Evolutionary conservation across 2,113 vertebrate species (phyloP).

Genomic region (Trichechus manatus): DNA sequence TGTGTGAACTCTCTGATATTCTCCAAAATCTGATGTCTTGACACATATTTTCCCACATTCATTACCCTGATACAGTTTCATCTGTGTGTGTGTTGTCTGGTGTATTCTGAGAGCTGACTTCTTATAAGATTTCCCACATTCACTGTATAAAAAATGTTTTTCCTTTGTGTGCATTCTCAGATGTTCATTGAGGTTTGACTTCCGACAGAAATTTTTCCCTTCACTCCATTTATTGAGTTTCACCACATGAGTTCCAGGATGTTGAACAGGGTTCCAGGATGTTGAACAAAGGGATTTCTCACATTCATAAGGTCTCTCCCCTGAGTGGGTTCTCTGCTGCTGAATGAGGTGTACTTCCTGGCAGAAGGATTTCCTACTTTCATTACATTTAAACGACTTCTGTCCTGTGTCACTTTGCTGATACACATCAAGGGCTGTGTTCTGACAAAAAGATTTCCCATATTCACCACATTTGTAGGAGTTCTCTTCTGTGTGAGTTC

Average conservation of each 20-base stretch:
- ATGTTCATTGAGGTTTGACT: slow-evolving; percentile 18
- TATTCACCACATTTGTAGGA: slow-evolving; percentile 83
- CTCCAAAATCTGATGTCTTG: not conserved
- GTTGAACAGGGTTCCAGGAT: slow-evolving; percentile 57
- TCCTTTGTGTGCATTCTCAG: slow-evolving; percentile 47
- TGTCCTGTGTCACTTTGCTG: not conserved
- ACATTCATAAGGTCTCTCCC: slow-evolving; percentile 77
- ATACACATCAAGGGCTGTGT: slow-evolving; percentile 45
- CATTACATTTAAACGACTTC: slow-evolving; percentile 7
- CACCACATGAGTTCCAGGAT: slow-evolving; percentile 43
- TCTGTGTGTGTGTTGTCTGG: slow-evolving; percentile 2
- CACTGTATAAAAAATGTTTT: slow-evolving; percentile 32
- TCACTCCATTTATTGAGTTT: slow-evolving; percentile 14
- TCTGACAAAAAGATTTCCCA: slow-evolving; percentile 67
- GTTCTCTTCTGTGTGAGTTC: slow-evolving; percentile 86
- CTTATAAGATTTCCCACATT: slow-evolving; percentile 30
- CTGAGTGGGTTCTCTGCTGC: slow-evolving; percentile 5
- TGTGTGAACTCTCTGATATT: slow-evolving; percentile 24
- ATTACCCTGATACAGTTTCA: not conserved
- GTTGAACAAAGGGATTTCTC: slow-evolving; percentile 67
- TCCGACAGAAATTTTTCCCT: slow-evolving; percentile 18
- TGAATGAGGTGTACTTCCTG: slow-evolving; percentile 17
- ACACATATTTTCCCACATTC: not conserved
- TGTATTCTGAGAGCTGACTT: not conserved
- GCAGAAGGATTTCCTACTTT: slow-evolving; percentile 38